Evolutionary conservation across 2,113 vertebrate genomes (phyloP), one percentile per base, ranked within the genome.

Genomic region (Isurus oxyrinchus): DNA sequence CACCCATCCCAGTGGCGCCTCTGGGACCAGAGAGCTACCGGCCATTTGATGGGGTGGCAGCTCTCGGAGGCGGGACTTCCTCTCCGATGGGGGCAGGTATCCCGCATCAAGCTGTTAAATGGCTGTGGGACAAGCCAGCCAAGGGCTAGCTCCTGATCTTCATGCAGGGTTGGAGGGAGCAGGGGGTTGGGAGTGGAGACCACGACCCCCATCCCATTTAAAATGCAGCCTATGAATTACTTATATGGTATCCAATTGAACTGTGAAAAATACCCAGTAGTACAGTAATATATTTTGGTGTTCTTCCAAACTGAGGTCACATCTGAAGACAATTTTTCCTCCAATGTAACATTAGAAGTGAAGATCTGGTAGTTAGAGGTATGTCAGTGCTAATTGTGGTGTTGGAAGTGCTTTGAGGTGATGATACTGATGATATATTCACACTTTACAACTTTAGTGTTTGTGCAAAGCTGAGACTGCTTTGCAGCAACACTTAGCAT

Each of bases 311-410:
- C 35, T 16, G 40, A 14, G 35, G 31, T n/a, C 61, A 61, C 57
- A 93, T 61, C 35, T 93, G 90, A 35, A 93, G 90, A n/a, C 57
- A 93, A 16, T 14, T 40, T 93, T 93, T 93, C 35, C 63, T 21
- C 5, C 35, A 44, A n/a, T 94, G 59, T 63, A 94, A 63, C 35
- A 10, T 61, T 93, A 19, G 31, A 91, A 93, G 88, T 93, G 88
- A 93, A 88, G 86, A 55, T 27, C 86, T 93, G 88, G 55, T n/a
- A 61, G 55, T 61, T 40, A 21, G 90, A 94, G 90, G n/a, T 19
- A 66, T 94, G 57, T 94, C 90, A 44, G 35, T 94, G 90, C 59
- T 63, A 94, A 63, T 63, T 66, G 59, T 94, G 35, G 90, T 94
- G n/a, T 40, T 94, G 59, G 35, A 63, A 94, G 90, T 94, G 90